Evolutionary conservation across 2,888 invertebrate species (phyloP), one percentile per base, ranked within the genome.

Genomic region (Drosophila pseudotalamancana): DNA sequence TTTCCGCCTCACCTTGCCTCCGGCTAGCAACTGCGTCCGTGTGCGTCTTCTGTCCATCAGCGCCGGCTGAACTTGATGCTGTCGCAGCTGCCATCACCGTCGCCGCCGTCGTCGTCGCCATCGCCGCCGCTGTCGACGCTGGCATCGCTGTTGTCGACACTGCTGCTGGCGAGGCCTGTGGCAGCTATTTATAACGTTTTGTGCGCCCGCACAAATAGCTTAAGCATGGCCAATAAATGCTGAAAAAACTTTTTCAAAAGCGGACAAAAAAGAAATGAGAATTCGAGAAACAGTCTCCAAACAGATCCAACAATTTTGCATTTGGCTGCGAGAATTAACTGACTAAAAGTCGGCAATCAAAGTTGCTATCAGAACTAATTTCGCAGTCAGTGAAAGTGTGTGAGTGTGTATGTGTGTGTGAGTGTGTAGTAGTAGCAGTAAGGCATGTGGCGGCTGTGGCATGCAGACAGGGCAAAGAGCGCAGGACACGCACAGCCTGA

Each of bases 141-240:
- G n/a, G n/a, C n/a, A n/a, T n/a, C n/a, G n/a, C 39, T 23, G 39
- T 25, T 11, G 62, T 16, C 21, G 42, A n/a, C n/a, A n/a, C n/a
- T n/a, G n/a, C 42, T 42, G 63, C 53, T 54, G 43, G 49, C 74
- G 85, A 78, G 82, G 81, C 79, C 82, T 79, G 74, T 18, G 72
- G 72, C 61, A 37, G 53, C 81, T 81, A 81, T 84, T 84, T 84
- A 63, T 81, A 81, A 71, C 60, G 29, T 46, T 65, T 29, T 48
- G 62, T 75, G 80, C 77, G 74, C 71, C 79, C 71, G 83, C 80
- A 78, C 66, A 49, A 19, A 56, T 29, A 66, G 40, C 37, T 55
- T 49, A 56, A 62, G 75, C 75, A 76, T 53, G 82, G 77, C 77
- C 85, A 84, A 81, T 81, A 84, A 77, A 81, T 77, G 49, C 48